Evolutionary conservation across 2,113 vertebrate genomes (phyloP), one percentile per base, ranked within the genome.

Genomic region (Myrmophylax atrothorax): DNA sequence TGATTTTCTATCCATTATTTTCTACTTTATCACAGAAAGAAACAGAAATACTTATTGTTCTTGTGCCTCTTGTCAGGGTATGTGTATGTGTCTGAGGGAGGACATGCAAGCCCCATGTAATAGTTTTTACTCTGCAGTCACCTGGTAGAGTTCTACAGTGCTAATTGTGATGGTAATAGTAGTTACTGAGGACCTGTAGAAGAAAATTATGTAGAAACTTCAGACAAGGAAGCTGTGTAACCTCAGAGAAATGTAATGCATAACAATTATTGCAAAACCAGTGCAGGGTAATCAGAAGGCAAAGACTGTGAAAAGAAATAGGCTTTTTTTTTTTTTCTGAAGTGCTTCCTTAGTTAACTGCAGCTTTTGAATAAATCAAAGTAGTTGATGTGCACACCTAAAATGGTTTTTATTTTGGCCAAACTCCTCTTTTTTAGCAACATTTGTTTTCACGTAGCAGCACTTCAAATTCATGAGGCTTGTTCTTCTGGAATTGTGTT

Each of bases 61-160:
- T 50, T 52, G 23, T 81, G 56, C 37, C 20, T 42, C 46, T 50
- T 66, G 17, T 56, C 14, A 62, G 63, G 40, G 8, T 44, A 3
- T 2, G 1, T 2, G 10, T 83, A 10, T 12, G 4, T 26, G 4
- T 49, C 33, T 33, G 13, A 40, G 19, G 9, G 10, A 17, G 23
- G 15, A 1, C 11, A 1, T 10, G 24, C 23, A 58, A 64, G 37
- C 7, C 4, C 31, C 40, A 13, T 0, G 1, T 35, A 46, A 18
- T 4, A 6, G 4, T 28, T 35, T 9, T 76, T 49, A 13, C 10
- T 33, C 37, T 46, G 3, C 37, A 56, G 29, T n/a, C n/a, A n/a
- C 17, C 16, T 24, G 3, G 3, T 3, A 31, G 23, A 7, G 7
- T 75, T 76, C 46, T 50, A 5, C 37, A 16, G 7, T 22, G 13